Evolutionary conservation across 1,140 invertebrate genomes (phyloP).

Genomic region (Eurosta solidaginis): DNA sequence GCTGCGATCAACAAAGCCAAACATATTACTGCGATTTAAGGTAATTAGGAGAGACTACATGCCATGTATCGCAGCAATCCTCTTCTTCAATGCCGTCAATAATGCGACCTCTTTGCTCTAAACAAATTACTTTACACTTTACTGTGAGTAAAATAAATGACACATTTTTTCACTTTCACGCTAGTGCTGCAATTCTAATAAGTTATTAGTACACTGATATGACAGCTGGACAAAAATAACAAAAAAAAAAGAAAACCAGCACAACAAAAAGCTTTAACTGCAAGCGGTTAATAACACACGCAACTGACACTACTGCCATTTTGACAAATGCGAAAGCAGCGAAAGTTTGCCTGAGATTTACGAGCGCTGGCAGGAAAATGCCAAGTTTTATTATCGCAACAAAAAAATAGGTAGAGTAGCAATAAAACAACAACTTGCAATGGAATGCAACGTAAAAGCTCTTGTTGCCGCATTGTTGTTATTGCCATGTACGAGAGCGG

Average conservation of each 20-base stretch:
- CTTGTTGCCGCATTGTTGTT: background rate
- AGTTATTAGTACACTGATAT: background rate
- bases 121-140: background rate
- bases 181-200: slow-evolving; percentile 6
- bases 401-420: background rate
- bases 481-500: background rate
- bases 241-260: background rate
- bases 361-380: slow-evolving; percentile 5
- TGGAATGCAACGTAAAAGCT: background rate
- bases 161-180: background rate
- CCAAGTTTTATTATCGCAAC: background rate
- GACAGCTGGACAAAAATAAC: background rate
- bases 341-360: slow-evolving; percentile 19
- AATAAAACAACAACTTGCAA: background rate
- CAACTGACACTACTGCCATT: background rate
- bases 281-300: background rate
- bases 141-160: slow-evolving; percentile 8
- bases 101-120: too few species aligned
- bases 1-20: too few species aligned
- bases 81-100: too few species aligned
- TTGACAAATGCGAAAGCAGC: slow-evolving; percentile 15
- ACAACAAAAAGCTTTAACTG: background rate
- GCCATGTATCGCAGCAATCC: too few species aligned
- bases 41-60: too few species aligned
- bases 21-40: too few species aligned